phyloP scores from a whole-genome alignment of 2,113 vertebrate genomes.

The Cranoglanis bouderius region DNA sequence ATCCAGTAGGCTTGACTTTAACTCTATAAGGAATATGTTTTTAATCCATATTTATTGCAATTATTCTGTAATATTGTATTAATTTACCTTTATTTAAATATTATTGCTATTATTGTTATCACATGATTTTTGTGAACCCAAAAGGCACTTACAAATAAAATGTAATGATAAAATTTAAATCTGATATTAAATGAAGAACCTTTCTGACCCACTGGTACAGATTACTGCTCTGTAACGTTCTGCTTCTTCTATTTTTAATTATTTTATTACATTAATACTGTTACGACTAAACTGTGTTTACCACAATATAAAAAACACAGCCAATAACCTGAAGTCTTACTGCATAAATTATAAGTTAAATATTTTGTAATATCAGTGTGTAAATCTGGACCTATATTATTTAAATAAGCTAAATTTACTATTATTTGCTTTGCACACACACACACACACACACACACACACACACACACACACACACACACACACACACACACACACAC shows the following conservation, averaged over 20 bases:
- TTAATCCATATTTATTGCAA: neutral
- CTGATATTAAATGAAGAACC: neutral
- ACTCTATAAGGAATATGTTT: neutral
- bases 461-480: too few relatives aligned
- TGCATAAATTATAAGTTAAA: neutral
- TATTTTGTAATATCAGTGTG: neutral
- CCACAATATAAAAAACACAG: neutral
- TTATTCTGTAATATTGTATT: neutral
- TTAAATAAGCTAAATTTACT: neutral
- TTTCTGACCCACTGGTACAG: neutral
- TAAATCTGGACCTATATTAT: neutral
- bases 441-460: slow-evolving; percentile 2
- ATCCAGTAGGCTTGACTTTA: neutral
- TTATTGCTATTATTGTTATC: neutral
- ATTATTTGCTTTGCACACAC: neutral
- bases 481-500: slow-evolving; percentile 3
- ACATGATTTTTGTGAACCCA: neutral
- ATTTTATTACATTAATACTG: neutral
- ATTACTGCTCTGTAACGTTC: neutral
- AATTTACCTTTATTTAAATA: neutral
- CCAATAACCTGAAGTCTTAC: neutral
- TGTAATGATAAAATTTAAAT: neutral
- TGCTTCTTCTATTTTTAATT: too few relatives aligned
- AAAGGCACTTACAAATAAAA: neutral
- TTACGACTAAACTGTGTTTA: neutral